A percentile compares a stretch with the other conserved stretches of the same genome.
Evolutionary conservation across 2,113 vertebrate genomes (phyloP).

Genomic region (Macquaria ambigua): DNA sequence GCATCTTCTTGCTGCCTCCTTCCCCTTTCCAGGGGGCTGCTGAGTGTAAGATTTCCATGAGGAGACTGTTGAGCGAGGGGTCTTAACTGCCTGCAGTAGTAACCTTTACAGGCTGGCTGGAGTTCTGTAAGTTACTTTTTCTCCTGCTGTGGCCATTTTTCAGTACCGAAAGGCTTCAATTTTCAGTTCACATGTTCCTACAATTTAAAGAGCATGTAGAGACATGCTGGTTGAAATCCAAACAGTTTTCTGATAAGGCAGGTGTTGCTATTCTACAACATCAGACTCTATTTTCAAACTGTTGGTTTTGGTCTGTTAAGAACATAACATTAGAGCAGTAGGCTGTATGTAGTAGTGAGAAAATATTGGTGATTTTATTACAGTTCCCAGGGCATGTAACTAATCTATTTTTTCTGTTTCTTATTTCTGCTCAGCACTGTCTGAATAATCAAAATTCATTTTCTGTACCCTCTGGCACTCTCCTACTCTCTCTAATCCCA

Average conservation of each 20-base stretch:
- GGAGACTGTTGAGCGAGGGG: conserved; percentile 9
- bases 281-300: not conserved
- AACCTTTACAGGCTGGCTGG: conserved; percentile 9
- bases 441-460: conserved; percentile 48
- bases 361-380: conserved; percentile 38
- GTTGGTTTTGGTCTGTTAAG: not conserved
- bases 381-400: conserved; percentile 31
- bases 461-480: conserved; percentile 44
- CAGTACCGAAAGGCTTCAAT: not conserved
- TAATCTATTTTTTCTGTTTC: conserved; percentile 34
- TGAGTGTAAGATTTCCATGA: conserved; percentile 49
- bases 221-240: conserved; percentile 7
- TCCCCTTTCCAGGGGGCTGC: conserved; percentile 5
- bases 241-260: conserved; percentile 20
- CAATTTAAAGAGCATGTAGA: conserved; percentile 14
- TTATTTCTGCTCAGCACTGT: conserved; percentile 39
- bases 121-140: conserved; percentile 8
- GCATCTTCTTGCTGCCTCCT: not conserved
- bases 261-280: not conserved
- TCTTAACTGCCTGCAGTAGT: conserved; percentile 38
- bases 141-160: conserved; percentile 26
- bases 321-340: not conserved
- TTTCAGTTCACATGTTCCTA: conserved; percentile 11
- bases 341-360: not conserved
- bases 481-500: conserved; percentile 29